phyloP scores from a whole-genome alignment of 2,113 vertebrate species.

The Chrysochloris asiatica region DNA sequence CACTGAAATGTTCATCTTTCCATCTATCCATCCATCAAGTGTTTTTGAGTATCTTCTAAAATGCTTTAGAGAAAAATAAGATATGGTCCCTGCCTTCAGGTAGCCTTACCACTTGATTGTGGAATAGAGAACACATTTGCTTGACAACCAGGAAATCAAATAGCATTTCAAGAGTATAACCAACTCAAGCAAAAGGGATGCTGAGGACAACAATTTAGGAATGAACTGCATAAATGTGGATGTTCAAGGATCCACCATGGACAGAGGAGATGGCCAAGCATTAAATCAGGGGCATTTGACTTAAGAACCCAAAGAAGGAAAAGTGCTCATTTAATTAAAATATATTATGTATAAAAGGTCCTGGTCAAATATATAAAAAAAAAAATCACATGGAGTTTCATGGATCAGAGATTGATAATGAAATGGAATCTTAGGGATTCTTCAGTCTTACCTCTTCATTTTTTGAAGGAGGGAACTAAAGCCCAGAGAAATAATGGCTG shows the following conservation, averaged over 20 bases:
- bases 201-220: slow-evolving; percentile 28
- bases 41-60: neutral
- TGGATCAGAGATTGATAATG: slow-evolving; percentile 48
- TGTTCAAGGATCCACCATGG: neutral
- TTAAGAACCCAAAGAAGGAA: slow-evolving; percentile 19
- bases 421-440: neutral
- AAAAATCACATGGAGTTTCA: neutral
- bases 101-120: neutral
- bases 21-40: neutral
- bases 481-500: neutral
- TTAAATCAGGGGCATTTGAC: slow-evolving; percentile 14
- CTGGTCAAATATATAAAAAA: slow-evolving; percentile 51
- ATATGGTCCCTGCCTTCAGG: neutral
- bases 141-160: neutral
- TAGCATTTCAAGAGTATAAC: neutral
- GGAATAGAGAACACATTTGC: neutral
- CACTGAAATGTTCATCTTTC: neutral
- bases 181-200: slow-evolving; percentile 4
- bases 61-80: neutral
- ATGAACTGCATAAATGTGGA: slow-evolving; percentile 30
- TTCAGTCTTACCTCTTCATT: slow-evolving; percentile 7
- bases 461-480: slow-evolving; percentile 32
- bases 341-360: slow-evolving; percentile 13
- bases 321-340: slow-evolving; percentile 53
- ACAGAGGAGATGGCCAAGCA: neutral